Base-by-base conservation (phyloP, 2,888 invertebrate species). In the Zonitis immaculata region DNA sequence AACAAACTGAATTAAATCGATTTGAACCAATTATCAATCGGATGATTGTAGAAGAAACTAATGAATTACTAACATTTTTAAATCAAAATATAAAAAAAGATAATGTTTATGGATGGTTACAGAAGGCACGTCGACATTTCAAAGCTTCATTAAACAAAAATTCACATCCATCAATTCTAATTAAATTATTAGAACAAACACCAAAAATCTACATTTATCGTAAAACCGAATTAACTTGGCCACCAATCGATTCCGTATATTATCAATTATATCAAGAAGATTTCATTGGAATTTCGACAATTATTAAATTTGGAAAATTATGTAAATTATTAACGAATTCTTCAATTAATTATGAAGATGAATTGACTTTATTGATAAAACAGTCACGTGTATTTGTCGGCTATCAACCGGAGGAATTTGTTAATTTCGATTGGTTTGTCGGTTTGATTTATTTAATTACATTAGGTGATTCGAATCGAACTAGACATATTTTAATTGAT, bases 361-460 rank as follows among this genome's bases (percentile, higher is more conserved):
- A 57, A 44, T 57, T 66, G 47, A 44, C 32, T 27, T 48, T 59
- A 18, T 44, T 66, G 6, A 43, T 66, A 14, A 61, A 61, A 51
- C 62, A 66, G 49, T 54, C 60, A n/a, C 42, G 59, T 11, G 49
- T 56, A 1, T 63, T 60, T 49, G 32, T 66, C 20, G 43, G 51
- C 11, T 46, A 52, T 43, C 52, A 44, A 30, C 52, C 57, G 4
- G 58, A 62, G 22, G 56, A 60, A 50, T 66, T 63, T 45, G 18
- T 47, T 12, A 57, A 59, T 42, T 66, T 64, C 47, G 66, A 66
- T 50, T 66, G 66, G 66, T 64, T 63, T 48, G 54, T 62, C 2
- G 61, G 56, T 26, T 39, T 64, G 7, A 50, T 61, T 30, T 66
- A 60, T 57, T 50, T 66, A 46, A 59, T 62, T 9, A 59, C 57